phyloP scores from a whole-genome alignment of 2,888 invertebrate genomes.

The Pilophorus perplexus region DNA sequence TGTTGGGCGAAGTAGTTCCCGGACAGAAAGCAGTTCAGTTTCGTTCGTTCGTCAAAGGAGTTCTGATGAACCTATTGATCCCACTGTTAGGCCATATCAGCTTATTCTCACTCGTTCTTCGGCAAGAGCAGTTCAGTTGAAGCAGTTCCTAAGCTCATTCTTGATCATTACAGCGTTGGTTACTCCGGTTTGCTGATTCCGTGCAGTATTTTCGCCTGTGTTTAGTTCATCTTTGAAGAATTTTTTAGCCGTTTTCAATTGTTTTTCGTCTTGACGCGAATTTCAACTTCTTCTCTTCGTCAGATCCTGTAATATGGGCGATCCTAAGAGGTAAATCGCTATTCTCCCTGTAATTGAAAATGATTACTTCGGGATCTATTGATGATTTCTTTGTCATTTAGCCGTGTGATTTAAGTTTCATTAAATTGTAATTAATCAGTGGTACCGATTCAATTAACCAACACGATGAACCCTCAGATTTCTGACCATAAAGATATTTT shows the following conservation, averaged over 20 bases:
- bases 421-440: neutral
- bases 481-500: neutral
- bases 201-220: conserved; percentile 4
- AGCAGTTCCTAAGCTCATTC: too few relatives aligned
- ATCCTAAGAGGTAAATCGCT: neutral
- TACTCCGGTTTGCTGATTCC: neutral
- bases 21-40: too few relatives aligned
- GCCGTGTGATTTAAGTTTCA: neutral
- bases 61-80: too few relatives aligned
- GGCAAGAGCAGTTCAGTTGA: too few relatives aligned
- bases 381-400: neutral
- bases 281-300: neutral
- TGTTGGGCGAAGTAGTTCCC: too few relatives aligned
- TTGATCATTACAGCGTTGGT: too few relatives aligned
- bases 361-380: neutral
- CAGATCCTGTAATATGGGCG: neutral
- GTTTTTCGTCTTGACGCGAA: neutral
- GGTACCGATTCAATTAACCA: neutral
- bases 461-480: neutral
- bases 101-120: too few relatives aligned
- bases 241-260: neutral
- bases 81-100: too few relatives aligned
- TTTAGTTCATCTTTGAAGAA: neutral
- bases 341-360: too few relatives aligned
- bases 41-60: too few relatives aligned